Evolutionary conservation across 2,797 vertebrate genomes (phyloP).

Genomic region (Arctocebus calabarensis): DNA sequence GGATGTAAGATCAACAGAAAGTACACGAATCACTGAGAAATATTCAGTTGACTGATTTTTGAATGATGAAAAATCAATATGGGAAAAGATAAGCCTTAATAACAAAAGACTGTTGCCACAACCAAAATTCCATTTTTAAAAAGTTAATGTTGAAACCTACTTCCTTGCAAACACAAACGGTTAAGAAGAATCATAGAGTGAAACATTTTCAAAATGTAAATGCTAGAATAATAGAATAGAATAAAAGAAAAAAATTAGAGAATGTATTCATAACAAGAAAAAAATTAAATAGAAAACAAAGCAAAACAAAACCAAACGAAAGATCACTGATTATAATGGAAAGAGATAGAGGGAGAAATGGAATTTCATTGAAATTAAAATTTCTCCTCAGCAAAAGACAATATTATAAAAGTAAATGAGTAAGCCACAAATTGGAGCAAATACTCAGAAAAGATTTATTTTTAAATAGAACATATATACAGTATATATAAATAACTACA

Average conservation of each 20-base stretch:
- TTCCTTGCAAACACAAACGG: not conserved
- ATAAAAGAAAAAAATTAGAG: conserved; percentile 32
- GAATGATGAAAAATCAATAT: not conserved
- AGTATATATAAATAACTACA: not conserved
- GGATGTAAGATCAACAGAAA: not conserved
- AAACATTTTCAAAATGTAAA: not conserved
- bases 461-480: not conserved
- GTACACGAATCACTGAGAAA: not conserved
- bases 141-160: not conserved
- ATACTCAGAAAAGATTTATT: not conserved
- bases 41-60: conserved; percentile 13
- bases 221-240: not conserved
- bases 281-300: not conserved
- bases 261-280: not conserved
- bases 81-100: not conserved
- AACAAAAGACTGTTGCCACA: not conserved
- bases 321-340: not conserved
- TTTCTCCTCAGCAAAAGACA: not conserved
- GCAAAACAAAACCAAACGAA: not conserved
- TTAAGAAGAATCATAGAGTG: not conserved
- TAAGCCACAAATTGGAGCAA: not conserved
- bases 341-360: not conserved
- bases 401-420: not conserved
- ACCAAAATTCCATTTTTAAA: not conserved
- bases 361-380: conserved; percentile 5